phyloP scores from a whole-genome alignment of 1,140 invertebrate genomes.

The Octopus sinensis region DNA sequence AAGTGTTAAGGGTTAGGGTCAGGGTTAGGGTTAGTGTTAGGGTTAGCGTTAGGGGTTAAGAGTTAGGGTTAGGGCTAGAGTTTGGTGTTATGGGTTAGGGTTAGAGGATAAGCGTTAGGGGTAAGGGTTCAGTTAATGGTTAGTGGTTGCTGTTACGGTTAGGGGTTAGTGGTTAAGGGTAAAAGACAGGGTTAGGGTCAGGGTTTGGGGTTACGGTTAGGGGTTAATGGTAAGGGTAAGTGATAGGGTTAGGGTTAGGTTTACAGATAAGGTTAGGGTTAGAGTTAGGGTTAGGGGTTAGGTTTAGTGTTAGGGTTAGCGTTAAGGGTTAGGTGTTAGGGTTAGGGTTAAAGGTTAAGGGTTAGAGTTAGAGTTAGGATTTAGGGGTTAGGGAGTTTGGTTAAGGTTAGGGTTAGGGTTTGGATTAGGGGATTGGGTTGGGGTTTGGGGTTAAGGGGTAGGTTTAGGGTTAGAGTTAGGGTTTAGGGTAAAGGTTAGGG shows the following conservation, averaged over 20 bases:
- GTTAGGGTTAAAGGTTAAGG: no score
- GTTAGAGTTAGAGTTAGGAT: no score
- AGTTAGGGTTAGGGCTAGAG: conserved; percentile 27
- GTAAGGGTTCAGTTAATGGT: conserved; percentile 31
- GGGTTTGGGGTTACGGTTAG: conserved; percentile 27
- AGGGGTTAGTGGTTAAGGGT: conserved; percentile 4
- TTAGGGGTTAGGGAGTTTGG: no score
- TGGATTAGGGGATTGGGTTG: no score
- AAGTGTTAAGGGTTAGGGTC: conserved; percentile 27
- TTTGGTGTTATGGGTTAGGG: conserved; percentile 27
- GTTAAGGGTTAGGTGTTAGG: no score
- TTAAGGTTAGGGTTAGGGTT: no score
- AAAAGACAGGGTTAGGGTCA: conserved; percentile 28
- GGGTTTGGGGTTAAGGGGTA: no score
- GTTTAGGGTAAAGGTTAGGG: no score
- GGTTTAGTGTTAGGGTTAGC: no score
- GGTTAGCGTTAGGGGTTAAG: conserved; percentile 27
- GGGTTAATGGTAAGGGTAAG: conserved; percentile 29
- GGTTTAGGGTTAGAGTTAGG: no score
- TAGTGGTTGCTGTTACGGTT: conserved; percentile 10
- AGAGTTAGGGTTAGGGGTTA: no score
- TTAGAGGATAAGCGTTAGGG: conserved; percentile 28
- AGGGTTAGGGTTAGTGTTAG: conserved; percentile 23
- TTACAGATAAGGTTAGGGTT: no score
- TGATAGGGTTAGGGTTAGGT: conserved; percentile 15